Base-by-base conservation (phyloP, 2,888 invertebrate species). In the Rhagophthalmus giganteus region DNA sequence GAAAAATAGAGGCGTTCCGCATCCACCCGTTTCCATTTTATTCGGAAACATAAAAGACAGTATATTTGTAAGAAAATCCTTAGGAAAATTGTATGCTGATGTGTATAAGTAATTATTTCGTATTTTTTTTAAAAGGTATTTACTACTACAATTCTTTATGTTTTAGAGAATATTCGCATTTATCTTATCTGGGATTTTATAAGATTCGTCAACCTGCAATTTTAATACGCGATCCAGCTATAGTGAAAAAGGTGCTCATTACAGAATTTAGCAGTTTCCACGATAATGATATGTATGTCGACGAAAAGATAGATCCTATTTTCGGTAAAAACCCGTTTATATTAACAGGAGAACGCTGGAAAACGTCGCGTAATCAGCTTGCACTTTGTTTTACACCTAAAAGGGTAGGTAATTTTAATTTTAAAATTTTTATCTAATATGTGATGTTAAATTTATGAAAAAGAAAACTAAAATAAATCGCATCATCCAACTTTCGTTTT, bases 341-440 rank as follows among this genome's bases (percentile, higher is more conserved):
- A 0, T 52, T 78, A 14, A 72, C 69, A 7, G 77, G 78, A 1
- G 69, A 74, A 10, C 63, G 72, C 55, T 79, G 81, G 81, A 78
- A 77, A 46, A 67, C 69, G 1, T 63, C 75, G 1, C 70, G 81
- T 5, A 64, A 71, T 1, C 76, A 77, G 54, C 58, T 81, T 13
- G 76, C 79, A 2, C 71, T 79, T 0, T 76, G 76, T 1, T 73
- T 81, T 11, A 78, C 80, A 1, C 65, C 71, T 7, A 75, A 74
- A 27, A 77, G 79, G 49, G 77, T 78, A 68, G n/a, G n/a, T n/a
- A n/a, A n/a, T n/a, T n/a, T n/a, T n/a, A n/a, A n/a, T n/a, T n/a
- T n/a, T n/a, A n/a, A n/a, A n/a, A n/a, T n/a, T n/a, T n/a, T n/a
- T n/a, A n/a, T n/a, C n/a, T n/a, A n/a, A n/a, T n/a, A n/a, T n/a